Base-by-base conservation (phyloP, 2,113 vertebrate genomes). In the Argyrosomus japonicus region DNA sequence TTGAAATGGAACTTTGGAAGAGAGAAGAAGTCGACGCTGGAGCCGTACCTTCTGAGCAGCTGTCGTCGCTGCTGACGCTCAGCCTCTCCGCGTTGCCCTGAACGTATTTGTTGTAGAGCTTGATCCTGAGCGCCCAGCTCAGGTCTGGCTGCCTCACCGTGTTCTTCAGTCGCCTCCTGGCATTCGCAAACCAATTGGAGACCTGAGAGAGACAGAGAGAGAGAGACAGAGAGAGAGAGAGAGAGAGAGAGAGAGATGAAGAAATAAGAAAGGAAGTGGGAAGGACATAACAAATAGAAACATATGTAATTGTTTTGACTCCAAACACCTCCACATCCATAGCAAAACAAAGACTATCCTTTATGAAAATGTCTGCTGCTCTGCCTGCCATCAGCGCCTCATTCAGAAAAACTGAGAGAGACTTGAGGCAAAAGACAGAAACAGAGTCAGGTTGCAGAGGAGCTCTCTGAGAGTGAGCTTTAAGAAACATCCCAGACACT, bases 131-230 rank as follows among this genome's bases (percentile, higher is more conserved):
- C 19, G 98, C 98, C 98, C 98, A 99, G 96, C 98, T 99, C 60
- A 99, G 95, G 79, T 99, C 98, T 57, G 98, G 98, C 90, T 99
- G 98, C 93, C 98, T 95, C 90, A 99, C 98, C 0, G 98, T 99
- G 89, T 99, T 99, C 95, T 99, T 99, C 93, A 99, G 96, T 48
- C 98, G 96, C 87, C 98, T 96, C 93, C 98, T 96, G 79, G 98
- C 98, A 74, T 99, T 99, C 77, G 98, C 98, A 90, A 99, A 99
- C 98, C 98, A 99, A 93, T 99, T 99, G 45, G 98, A 99, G 47
- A 99, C 98, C 98, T 99, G 91, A 17, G 40, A 57, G 65, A 61
- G 56, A 72, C 5, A 53, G 56, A 64, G 2, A 75, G 23, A 53
- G 27, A 72, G 54, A 40, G 45, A 32, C n/a, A n/a, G 91, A 17